Conservation (phyloP, 2,888 invertebrate genomes). For the Cetonia aurata region DNA sequence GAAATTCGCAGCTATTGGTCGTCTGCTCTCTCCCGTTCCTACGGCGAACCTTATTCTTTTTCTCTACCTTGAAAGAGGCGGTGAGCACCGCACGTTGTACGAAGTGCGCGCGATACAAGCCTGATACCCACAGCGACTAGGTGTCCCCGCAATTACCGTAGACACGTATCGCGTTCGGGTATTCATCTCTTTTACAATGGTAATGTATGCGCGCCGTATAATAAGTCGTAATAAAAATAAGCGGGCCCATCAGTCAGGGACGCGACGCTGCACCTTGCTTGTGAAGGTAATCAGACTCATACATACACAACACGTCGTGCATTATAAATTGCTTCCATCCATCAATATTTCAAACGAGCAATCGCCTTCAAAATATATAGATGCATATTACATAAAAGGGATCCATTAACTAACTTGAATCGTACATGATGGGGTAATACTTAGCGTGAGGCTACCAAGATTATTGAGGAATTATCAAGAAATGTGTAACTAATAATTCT, state of each 20-base stretch:
- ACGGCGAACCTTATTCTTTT: not conserved
- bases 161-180: slow-evolving; percentile 36
- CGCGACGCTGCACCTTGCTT: slow-evolving; percentile 50
- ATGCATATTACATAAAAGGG: not conserved
- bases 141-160: slow-evolving; percentile 38
- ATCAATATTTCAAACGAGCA: slow-evolving; percentile 56
- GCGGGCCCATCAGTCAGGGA: slow-evolving; percentile 52
- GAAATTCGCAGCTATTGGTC: slow-evolving; percentile 18
- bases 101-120: slow-evolving; percentile 30
- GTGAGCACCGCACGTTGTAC: slow-evolving; percentile 4
- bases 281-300: slow-evolving; percentile 53
- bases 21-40: not conserved
- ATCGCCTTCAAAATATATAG: slow-evolving; percentile 28
- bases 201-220: slow-evolving; percentile 52
- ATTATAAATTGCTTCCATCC: slow-evolving; percentile 54
- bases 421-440: no score
- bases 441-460: no score
- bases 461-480: no score
- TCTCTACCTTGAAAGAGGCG: not conserved
- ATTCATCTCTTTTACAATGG: slow-evolving; percentile 49
- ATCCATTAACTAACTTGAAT: no score
- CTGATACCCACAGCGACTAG: slow-evolving; percentile 28
- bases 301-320: slow-evolving; percentile 52
- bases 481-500: no score
- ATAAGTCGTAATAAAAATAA: slow-evolving; percentile 54